These are phyloP conservation scores for Pyrgus malvae DNA, from an alignment of 2,888 invertebrate genomes.

Conservation along the genomic window DNA sequence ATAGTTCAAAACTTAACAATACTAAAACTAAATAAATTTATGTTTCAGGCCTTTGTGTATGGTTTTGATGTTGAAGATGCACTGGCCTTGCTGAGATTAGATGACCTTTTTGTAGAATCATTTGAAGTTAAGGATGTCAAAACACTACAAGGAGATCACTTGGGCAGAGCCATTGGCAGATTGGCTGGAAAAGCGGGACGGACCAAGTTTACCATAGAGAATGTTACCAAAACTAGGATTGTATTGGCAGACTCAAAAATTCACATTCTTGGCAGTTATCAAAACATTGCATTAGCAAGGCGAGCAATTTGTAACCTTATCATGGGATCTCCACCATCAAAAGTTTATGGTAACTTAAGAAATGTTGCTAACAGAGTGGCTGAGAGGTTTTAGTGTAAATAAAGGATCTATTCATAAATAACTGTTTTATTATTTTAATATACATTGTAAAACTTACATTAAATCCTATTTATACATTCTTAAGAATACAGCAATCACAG, in stretches of 20 bases:
- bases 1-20: too few species aligned
- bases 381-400: constrained; percentile 85
- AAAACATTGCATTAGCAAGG: constrained; percentile 97
- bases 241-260: constrained; percentile 98
- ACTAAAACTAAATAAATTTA: too few species aligned
- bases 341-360: constrained; percentile 97
- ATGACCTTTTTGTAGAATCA: constrained; percentile 97
- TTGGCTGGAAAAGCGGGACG: constrained; percentile 98
- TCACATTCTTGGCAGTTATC: constrained; percentile 97
- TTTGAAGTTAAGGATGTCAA: constrained; percentile 99
- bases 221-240: constrained; percentile 98
- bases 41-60: constrained; percentile 90
- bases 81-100: constrained; percentile 94
- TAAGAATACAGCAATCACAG: too few species aligned
- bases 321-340: constrained; percentile 97
- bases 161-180: constrained; percentile 97
- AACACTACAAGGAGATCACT: constrained; percentile 96
- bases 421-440: constrained; percentile 15
- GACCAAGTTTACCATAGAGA: constrained; percentile 99
- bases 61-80: constrained; percentile 99
- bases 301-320: constrained; percentile 98
- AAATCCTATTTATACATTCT: too few species aligned
- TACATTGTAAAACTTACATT: too few species aligned
- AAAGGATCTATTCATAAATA: constrained; percentile 49
- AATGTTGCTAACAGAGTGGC: constrained; percentile 92